Percentiles rank a stretch among this genome's conserved stretches.
Conservation (phyloP, 2,888 invertebrate species). For the Nemotelus pantherinus region DNA sequence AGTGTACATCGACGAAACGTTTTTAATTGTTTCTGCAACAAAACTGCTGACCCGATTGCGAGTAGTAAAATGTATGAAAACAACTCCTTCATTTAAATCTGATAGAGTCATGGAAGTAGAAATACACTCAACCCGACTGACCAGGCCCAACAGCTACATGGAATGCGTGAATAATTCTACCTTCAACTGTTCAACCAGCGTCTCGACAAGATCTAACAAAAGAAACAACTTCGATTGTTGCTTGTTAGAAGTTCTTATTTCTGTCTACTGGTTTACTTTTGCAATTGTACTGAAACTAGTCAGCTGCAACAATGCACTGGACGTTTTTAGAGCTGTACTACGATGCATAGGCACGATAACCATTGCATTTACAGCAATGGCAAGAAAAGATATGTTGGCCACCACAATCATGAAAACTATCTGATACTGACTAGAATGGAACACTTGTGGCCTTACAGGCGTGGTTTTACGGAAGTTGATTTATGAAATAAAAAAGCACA, state of each 20-base stretch:
- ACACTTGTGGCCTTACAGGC: constrained; percentile 40
- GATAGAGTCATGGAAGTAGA: background rate
- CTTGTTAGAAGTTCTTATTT: constrained; percentile 13
- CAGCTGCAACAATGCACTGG: background rate
- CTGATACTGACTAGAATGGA: constrained; percentile 13
- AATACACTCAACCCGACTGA: too few species aligned
- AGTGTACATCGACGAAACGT: too few species aligned
- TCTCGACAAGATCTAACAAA: constrained; percentile 11
- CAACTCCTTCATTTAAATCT: background rate
- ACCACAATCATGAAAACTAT: constrained; percentile 32
- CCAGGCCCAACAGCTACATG: background rate
- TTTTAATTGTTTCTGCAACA: too few species aligned
- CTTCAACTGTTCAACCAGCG: background rate
- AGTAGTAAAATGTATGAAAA: background rate
- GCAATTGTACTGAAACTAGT: background rate
- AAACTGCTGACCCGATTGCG: too few species aligned
- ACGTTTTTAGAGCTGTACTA: constrained; percentile 1
- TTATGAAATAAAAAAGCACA: constrained; percentile 37
- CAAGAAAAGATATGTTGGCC: constrained; percentile 30
- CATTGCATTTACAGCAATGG: background rate
- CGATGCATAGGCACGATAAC: background rate
- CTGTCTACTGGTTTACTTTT: background rate
- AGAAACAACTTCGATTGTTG: constrained; percentile 31
- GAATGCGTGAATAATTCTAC: background rate
- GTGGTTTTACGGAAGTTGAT: constrained; percentile 43